These are phyloP conservation scores for Pararge aegeria DNA, from an alignment of 1,140 invertebrate species.

Conservation along the genomic window DNA sequence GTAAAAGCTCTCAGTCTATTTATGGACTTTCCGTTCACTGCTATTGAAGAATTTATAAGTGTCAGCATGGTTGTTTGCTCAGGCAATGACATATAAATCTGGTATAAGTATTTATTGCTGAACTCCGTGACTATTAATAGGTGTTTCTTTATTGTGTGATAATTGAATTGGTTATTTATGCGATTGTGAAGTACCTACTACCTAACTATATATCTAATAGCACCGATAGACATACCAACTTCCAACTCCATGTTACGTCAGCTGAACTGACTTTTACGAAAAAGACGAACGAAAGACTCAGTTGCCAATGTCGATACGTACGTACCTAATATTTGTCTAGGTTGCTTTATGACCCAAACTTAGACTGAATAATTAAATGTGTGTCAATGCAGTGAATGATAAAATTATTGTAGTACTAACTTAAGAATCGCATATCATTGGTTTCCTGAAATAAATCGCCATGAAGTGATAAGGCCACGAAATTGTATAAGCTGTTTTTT, in stretches of 20 bases:
- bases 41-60: conserved; percentile 41
- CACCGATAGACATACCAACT: not conserved
- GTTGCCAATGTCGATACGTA: too few relatives aligned
- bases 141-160: conserved; percentile 20
- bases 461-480: too few relatives aligned
- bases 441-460: too few relatives aligned
- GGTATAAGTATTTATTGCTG: conserved; percentile 3
- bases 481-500: too few relatives aligned
- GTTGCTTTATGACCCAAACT: too few relatives aligned
- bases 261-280: too few relatives aligned
- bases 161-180: conserved; percentile 20
- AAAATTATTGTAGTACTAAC: too few relatives aligned
- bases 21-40: conserved; percentile 40
- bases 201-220: not conserved
- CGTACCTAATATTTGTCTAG: too few relatives aligned
- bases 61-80: not conserved
- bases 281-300: too few relatives aligned
- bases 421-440: too few relatives aligned
- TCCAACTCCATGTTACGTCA: not conserved
- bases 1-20: not conserved
- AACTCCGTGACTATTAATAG: conserved; percentile 11
- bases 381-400: too few relatives aligned
- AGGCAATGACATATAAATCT: conserved; percentile 7
- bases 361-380: too few relatives aligned
- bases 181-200: not conserved